Percentiles rank a stretch among this genome's conserved stretches.
These are phyloP conservation scores for Pimpla rufipes DNA, from an alignment of 2,888 invertebrate species.

Conservation along the genomic window DNA sequence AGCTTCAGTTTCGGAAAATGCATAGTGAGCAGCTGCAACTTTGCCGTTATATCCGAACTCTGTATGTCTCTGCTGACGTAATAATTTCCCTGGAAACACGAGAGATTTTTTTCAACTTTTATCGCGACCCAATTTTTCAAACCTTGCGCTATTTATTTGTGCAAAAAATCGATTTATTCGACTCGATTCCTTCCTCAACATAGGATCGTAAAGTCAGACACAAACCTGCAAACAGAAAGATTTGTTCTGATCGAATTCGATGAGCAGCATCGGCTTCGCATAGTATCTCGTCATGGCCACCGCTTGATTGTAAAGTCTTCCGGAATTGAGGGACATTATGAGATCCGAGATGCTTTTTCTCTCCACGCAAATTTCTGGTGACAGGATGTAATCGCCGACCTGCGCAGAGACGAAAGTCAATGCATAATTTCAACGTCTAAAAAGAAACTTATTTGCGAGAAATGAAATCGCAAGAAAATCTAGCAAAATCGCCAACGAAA, in stretches of 20 bases:
- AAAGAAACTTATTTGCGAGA: not conserved
- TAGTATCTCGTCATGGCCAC: constrained; percentile 97
- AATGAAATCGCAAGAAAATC: not conserved
- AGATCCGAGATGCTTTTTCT: constrained; percentile 98
- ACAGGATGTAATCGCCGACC: constrained; percentile 99
- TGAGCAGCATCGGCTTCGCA: constrained; percentile 94
- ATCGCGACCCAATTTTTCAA: not conserved
- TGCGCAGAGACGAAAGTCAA: constrained; percentile 81
- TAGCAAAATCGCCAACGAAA: not conserved
- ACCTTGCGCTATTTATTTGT: not conserved
- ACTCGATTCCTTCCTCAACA: too few species aligned
- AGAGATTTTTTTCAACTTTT: constrained; percentile 1
- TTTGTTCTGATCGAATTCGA: constrained; percentile 98
- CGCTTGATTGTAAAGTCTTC: constrained; percentile 97
- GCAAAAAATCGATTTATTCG: not conserved
- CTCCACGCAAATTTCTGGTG: constrained; percentile 98
- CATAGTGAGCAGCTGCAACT: constrained; percentile 96
- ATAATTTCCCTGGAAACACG: constrained; percentile 90
- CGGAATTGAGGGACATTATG: constrained; percentile 97
- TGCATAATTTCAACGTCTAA: not conserved
- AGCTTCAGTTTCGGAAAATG: constrained; percentile 97
- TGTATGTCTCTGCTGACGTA: constrained; percentile 92
- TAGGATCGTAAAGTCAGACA: constrained; percentile 38
- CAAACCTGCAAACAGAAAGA: constrained; percentile 94
- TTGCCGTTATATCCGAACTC: constrained; percentile 93